phyloP scores from a whole-genome alignment of 1,140 invertebrate genomes.

The Arion vulgaris region DNA sequence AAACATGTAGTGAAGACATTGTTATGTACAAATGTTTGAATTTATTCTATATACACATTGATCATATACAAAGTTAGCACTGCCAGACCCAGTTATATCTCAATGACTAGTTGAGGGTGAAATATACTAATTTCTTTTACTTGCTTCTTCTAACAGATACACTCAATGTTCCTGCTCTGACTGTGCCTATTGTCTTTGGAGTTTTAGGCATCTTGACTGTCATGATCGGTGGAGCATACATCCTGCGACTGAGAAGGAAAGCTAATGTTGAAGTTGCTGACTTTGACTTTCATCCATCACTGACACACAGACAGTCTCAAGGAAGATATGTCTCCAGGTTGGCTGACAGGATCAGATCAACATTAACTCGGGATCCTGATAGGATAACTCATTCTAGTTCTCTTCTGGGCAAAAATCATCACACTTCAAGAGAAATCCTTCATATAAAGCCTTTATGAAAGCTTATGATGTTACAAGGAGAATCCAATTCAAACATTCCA shows the following conservation, averaged over 20 bases:
- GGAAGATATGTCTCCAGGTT: background rate
- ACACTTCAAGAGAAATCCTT: too few species aligned
- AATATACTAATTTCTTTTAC: too few species aligned
- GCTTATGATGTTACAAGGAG: too few species aligned
- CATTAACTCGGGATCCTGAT: background rate
- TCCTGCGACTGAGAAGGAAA: constrained; percentile 40
- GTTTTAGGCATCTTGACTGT: constrained; percentile 37
- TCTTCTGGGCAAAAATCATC: too few species aligned
- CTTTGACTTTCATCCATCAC: constrained; percentile 48
- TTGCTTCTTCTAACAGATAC: constrained; percentile 42
- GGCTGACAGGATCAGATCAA: background rate
- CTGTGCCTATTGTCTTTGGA: background rate
- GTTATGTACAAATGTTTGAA: too few species aligned
- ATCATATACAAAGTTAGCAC: too few species aligned
- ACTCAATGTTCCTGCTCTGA: constrained; percentile 28
- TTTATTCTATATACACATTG: too few species aligned
- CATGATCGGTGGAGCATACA: constrained; percentile 35
- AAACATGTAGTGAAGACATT: too few species aligned
- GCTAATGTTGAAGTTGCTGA: constrained; percentile 47
- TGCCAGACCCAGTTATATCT: too few species aligned
- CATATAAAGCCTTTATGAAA: too few species aligned
- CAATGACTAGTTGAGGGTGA: too few species aligned
- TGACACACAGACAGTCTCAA: background rate
- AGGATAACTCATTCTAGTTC: background rate
- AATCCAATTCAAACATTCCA: too few species aligned